Evolutionary conservation across 2,797 vertebrate species (phyloP), one percentile per base, ranked within the genome.

Genomic region (Sebastes steindachneri): DNA sequence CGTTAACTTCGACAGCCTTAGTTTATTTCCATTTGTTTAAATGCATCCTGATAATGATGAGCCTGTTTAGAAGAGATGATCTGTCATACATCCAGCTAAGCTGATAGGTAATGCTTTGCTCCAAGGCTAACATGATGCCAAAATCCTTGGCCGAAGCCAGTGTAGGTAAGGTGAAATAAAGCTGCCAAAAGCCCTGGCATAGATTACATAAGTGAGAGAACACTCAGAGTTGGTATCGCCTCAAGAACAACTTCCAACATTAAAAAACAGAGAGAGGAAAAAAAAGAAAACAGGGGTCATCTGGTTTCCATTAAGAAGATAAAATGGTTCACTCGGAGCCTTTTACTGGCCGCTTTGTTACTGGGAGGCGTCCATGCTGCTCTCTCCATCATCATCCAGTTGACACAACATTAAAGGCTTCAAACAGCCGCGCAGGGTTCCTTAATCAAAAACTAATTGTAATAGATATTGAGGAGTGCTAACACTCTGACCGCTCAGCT

Each of bases 361-460:
- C 96, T 94, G 96, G 97, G 97, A 98, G 97, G 97, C 96, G 95
- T 97, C 96, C 95, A 93, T 88, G 90, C 93, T 89, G 96, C 95
- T 96, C 97, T 96, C 97, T 99, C 97, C 96, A 98, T 99, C 98
- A 99, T 97, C 91, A 95, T 96, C 96, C 96, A 95, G 97, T 97
- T 97, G 97, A 98, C 97, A 97, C 95, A 96, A 97, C 97, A 98
- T 98, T 97, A 98, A 98, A 98, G 97, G 96, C 96, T 97, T 97
- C 97, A 96, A 97, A 97, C 90, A 95, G 96, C 96, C 96, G 92
- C 89, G 91, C 96, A 92, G 95, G 96, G 95, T 97, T 96, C 97
- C 97, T 98, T 99, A 98, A 99, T 99, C 98, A 99, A 97, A 98
- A 98, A 97, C 97, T 98, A 99, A 99, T 99, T 99, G 97, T 97